Percentiles rank a stretch among this genome's conserved stretches.
phyloP scores from a whole-genome alignment of 2,797 vertebrate genomes.

The Chloroceryle inda region DNA sequence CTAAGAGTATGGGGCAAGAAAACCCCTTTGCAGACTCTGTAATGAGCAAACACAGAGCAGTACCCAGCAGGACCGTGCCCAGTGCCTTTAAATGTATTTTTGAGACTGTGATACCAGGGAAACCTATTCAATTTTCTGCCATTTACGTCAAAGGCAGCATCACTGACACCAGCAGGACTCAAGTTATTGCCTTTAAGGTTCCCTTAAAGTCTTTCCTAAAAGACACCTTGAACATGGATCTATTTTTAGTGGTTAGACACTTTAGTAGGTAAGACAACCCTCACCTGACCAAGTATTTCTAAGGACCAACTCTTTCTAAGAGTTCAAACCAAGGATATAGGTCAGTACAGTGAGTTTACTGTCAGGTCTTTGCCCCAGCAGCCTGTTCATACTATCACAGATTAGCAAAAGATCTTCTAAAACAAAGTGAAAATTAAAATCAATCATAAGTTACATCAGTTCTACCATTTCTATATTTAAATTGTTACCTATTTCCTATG shows the following conservation, averaged over 20 bases:
- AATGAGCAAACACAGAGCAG: rapidly evolving
- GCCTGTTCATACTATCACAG: background rate
- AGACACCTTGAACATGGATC: background rate
- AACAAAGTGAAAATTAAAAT: background rate
- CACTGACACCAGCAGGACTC: background rate
- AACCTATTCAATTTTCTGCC: background rate
- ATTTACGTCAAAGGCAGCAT: background rate
- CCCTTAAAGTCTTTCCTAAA: background rate
- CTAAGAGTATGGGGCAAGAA: background rate
- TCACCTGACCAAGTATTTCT: background rate
- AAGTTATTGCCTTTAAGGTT: background rate
- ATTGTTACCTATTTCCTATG: background rate
- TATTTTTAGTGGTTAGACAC: background rate
- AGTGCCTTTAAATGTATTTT: background rate
- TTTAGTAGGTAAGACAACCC: background rate
- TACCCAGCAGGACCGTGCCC: background rate
- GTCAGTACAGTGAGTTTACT: background rate
- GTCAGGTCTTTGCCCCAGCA: background rate
- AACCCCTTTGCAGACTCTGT: background rate
- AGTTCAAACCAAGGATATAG: background rate
- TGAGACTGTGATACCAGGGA: background rate
- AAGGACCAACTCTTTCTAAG: background rate
- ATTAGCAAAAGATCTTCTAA: background rate
- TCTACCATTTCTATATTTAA: background rate
- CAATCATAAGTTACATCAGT: background rate